Conservation (phyloP, 2,113 vertebrate species). For the Antennarius striatus region DNA sequence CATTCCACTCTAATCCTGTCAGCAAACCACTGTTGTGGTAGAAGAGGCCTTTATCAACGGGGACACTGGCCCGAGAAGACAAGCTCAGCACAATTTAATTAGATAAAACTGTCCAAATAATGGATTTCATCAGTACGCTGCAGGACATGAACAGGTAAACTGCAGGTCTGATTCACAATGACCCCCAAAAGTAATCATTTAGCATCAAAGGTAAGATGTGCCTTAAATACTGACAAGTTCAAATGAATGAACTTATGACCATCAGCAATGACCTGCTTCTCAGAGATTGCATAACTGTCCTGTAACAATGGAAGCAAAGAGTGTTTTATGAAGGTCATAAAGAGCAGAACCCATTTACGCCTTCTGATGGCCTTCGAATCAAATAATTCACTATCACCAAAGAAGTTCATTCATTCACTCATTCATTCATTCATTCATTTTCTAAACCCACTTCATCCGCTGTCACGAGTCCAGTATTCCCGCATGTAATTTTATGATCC, state of each 20-base stretch:
- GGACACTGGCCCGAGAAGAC: constrained; percentile 23
- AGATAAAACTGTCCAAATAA: constrained; percentile 41
- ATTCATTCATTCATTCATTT: too few species aligned
- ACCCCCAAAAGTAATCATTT: not conserved
- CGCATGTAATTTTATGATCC: not conserved
- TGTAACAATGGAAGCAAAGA: constrained; percentile 25
- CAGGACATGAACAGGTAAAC: constrained; percentile 10
- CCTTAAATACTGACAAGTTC: not conserved
- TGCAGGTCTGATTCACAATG: constrained; percentile 2
- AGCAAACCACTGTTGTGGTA: not conserved
- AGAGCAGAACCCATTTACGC: constrained; percentile 51
- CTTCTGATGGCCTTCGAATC: constrained; percentile 63
- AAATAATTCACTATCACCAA: constrained; percentile 49
- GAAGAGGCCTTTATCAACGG: constrained; percentile 19
- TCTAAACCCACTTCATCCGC: too few species aligned
- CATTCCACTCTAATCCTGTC: constrained; percentile 13
- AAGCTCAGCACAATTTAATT: constrained; percentile 27
- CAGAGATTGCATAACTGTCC: constrained; percentile 45
- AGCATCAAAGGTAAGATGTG: not conserved
- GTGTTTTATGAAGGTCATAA: constrained; percentile 75
- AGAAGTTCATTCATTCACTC: too few species aligned
- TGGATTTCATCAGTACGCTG: not conserved
- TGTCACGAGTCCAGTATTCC: too few species aligned
- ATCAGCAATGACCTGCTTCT: constrained; percentile 23
- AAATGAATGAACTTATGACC: constrained; percentile 13